Evolutionary conservation across 2,113 vertebrate genomes (phyloP), one percentile per base, ranked within the genome.

Genomic region (Dissostichus mawsoni): DNA sequence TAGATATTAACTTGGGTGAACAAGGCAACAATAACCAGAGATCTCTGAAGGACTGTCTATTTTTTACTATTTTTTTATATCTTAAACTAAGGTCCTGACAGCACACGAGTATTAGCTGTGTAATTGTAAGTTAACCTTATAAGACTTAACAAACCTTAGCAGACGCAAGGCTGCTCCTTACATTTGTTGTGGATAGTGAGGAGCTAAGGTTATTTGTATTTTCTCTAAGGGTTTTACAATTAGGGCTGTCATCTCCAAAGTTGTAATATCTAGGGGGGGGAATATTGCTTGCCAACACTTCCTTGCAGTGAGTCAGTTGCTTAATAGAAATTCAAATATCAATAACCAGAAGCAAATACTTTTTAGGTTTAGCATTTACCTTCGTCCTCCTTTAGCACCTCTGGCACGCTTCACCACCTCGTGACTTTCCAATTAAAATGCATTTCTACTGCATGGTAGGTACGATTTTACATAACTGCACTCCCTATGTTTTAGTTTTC

Each of bases 1-100:
- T 41, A 41, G 36, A 41, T 41, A 74, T 36, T 41, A 25, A 64
- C 66, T 57, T 41, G 57, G 71, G 58, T 29, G 41, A 74, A 55
- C 48, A 47, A 18, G 6, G 36, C 57, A 67, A 56, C 64, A 69
- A 63, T 55, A 69, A 62, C 56, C 47, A 33, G 48, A 48, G 41
- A 63, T 48, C 57, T 74, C 63, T 69, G 56, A 62, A 3, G 56
- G 41, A 41, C 56, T 20, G 51, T 65, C 29, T 45, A 2, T 29
- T 29, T 23, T 69, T 67, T 52, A 57, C 13, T 56, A 3, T 18
- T 69, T 81, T 1, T 29, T 20, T 33, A 5, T 55, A 20, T 36
- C 59, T 47, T 25, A 20, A 18, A 18, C 64, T 23, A 47, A 1
- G 1, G 57, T 16, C 25, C 11, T 8, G 18, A 13, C n/a, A 64